phyloP scores from a whole-genome alignment of 2,888 invertebrate species.

The Synanthedon vespiformis region DNA sequence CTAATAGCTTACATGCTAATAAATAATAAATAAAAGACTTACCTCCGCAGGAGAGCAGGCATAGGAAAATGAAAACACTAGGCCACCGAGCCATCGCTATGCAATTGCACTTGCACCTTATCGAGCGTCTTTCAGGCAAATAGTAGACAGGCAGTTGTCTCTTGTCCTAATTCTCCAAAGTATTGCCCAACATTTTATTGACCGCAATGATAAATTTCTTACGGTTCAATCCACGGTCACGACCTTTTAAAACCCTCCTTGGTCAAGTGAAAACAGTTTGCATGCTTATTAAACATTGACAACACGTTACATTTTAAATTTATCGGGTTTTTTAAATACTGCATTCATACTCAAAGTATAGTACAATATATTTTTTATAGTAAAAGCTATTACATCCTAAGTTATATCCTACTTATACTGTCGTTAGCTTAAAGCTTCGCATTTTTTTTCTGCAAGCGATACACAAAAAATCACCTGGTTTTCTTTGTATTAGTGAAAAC shows the following conservation, averaged over 20 bases:
- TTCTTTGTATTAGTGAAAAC: too few species aligned
- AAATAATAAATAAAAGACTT: slow-evolving; percentile 10
- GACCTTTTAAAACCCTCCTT: slow-evolving; percentile 28
- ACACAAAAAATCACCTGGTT: too few species aligned
- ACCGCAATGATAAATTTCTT: slow-evolving; percentile 44
- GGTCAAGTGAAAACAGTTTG: not conserved
- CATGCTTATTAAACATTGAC: not conserved
- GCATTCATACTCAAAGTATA: too few species aligned
- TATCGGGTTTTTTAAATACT: too few species aligned
- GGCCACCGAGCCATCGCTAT: not conserved
- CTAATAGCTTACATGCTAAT: too few species aligned
- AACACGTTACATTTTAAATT: too few species aligned
- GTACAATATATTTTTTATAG: too few species aligned
- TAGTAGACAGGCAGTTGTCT: slow-evolving; percentile 13
- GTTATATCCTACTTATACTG: too few species aligned
- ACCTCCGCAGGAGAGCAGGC: slow-evolving; percentile 20
- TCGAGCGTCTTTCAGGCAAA: slow-evolving; percentile 11
- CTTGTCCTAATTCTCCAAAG: slow-evolving; percentile 25
- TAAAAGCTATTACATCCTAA: too few species aligned
- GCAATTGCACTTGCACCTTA: slow-evolving; percentile 1
- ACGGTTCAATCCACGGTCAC: slow-evolving; percentile 42
- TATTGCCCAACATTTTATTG: slow-evolving; percentile 25
- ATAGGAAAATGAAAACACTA: slow-evolving; percentile 2
- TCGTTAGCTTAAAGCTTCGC: too few species aligned
- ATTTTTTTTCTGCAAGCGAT: too few species aligned